Evolutionary conservation across 1,140 invertebrate species (phyloP), one percentile per base, ranked within the genome.

Genomic region (Heliconius nattereri): DNA sequence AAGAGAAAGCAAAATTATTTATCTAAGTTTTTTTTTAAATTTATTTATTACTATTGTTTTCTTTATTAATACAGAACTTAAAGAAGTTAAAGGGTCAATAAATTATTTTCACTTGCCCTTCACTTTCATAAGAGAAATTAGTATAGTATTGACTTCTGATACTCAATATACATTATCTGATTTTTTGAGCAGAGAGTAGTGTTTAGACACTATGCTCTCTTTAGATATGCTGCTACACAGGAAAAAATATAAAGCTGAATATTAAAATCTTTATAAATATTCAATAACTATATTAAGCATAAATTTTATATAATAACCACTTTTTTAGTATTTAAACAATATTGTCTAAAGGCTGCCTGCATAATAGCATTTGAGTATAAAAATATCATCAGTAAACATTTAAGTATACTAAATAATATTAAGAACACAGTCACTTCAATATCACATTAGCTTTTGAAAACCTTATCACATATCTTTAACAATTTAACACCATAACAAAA

Each of bases 1-100:
- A 96, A 96, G 87, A 78, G 75, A 70, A 81, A 79, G 73, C 72
- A 73, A 74, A 54, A 49, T 8, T 45, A 19, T 49, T 40, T 19
- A 35, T 73, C 16, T 73, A 1, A 73, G 9, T 16, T 29, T 70
- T 9, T n/a, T 70, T 70, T 32, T 8, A 3, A 35, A 13, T 32
- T 71, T 32, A 32, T 32, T 71, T 32, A 72, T 40, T 37, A 72
- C 6, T 52, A 6, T 49, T 49, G 13, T 19, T 52, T 16, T 20
- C 19, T 52, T 52, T 52, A 52, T 19, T 19, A 49, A 52, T 52
- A 52, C 19, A 19, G 19, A 49, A 1, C 13, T 45, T 35, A 35
- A 35, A 45, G 13, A 45, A 45, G 40, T 45, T 45, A 45, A 1
- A 45, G 13, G 40, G 11, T 13, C 40, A 45, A 45, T 45, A 3